phyloP scores from a whole-genome alignment of 2,888 invertebrate genomes.

The Luperina testacea region DNA sequence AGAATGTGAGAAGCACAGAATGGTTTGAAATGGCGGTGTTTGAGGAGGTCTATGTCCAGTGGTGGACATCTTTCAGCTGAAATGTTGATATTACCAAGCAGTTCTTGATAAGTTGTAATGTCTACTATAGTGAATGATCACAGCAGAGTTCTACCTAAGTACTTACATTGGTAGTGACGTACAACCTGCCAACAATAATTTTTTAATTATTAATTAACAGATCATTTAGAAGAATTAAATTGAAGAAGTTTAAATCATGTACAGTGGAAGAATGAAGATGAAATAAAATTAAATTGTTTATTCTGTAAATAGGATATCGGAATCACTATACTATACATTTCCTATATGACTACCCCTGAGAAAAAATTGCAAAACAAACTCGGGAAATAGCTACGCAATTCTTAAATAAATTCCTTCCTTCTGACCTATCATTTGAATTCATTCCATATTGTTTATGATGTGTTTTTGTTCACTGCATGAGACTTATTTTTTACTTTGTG shows the following conservation, averaged over 20 bases:
- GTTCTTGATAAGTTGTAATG: background rate
- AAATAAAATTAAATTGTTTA: background rate
- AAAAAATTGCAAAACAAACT: background rate
- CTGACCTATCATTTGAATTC: background rate
- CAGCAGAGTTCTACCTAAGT: background rate
- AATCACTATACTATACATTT: no score
- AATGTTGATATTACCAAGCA: background rate
- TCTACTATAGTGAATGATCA: background rate
- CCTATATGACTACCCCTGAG: no score
- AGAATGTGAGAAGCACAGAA: background rate
- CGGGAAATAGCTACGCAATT: background rate
- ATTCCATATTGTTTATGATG: background rate
- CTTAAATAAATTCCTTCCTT: background rate
- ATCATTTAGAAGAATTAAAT: background rate
- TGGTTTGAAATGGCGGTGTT: background rate
- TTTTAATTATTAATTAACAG: background rate
- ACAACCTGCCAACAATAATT: slow-evolving; percentile 29
- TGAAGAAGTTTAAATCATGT: background rate
- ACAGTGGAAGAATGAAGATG: no score
- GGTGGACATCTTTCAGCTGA: background rate
- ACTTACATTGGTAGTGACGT: slow-evolving; percentile 22
- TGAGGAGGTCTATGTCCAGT: background rate
- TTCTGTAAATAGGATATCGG: background rate
- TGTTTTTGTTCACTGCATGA: no score
- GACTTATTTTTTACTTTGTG: no score